Conservation (phyloP, 1,140 invertebrate genomes). For the Frieseomelitta varia region DNA sequence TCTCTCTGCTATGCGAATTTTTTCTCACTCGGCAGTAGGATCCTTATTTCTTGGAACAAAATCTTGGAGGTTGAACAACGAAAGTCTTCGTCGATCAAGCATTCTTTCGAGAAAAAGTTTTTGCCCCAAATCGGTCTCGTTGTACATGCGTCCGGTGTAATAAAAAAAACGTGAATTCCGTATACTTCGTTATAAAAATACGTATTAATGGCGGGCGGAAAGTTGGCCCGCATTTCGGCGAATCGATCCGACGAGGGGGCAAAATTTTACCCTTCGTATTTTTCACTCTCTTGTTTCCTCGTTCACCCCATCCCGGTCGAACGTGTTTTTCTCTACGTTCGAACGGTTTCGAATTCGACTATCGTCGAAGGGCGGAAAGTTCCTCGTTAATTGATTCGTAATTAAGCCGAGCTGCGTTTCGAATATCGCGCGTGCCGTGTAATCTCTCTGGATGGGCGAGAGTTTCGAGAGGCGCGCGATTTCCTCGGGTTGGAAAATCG, state of each 20-base stretch:
- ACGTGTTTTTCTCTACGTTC: not conserved
- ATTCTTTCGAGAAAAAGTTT: too few species aligned
- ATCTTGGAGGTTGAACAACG: not conserved
- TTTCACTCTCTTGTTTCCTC: not conserved
- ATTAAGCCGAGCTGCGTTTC: conserved; percentile 4
- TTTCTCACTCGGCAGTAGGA: too few species aligned
- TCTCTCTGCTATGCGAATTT: too few species aligned
- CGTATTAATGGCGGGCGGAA: not conserved
- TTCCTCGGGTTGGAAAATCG: conserved; percentile 14
- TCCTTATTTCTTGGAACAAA: not conserved
- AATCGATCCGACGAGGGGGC: not conserved
- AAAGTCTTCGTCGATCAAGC: not conserved
- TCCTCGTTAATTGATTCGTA: conserved; percentile 20
- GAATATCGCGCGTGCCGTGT: not conserved
- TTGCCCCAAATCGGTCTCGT: too few species aligned
- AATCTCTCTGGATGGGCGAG: not conserved
- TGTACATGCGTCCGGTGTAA: too few species aligned
- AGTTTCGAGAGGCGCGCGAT: not conserved
- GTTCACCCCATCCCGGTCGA: too few species aligned
- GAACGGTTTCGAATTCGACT: not conserved
- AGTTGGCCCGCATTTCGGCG: not conserved
- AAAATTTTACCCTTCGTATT: not conserved
- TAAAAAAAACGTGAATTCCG: not conserved
- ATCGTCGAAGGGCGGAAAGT: not conserved
- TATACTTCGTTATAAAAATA: conserved; percentile 13